Evolutionary conservation across 2,888 invertebrate species (phyloP), one percentile per base, ranked within the genome.

Genomic region (Dynastes maya): DNA sequence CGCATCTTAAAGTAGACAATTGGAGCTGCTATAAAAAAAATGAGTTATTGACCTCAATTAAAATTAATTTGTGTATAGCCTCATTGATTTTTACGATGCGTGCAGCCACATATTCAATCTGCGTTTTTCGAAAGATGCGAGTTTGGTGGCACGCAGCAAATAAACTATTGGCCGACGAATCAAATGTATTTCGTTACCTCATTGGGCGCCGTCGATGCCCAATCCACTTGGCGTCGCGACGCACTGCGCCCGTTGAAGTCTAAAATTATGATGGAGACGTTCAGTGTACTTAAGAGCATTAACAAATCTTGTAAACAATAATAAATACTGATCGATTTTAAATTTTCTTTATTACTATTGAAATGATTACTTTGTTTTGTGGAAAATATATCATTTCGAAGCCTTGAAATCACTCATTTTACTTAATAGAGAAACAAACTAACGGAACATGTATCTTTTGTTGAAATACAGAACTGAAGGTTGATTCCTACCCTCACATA

Each of bases 171-270:
- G 76, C 37, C 16, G 76, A 67, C 67, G 65, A 68, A 72, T 72
- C 32, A 67, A 63, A 51, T 27, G 58, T n/a, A 37, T 22, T 40
- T 65, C 16, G 67, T n/a, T 27, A 22, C 51, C 55, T 67, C 76
- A 76, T 76, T 76, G 76, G 76, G 29, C 53, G 55, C 55, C 27
- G 2, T 13, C 53, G 67, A 45, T 32, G 67, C 37, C 76, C 76
- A 76, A 76, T 76, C 76, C 13, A 76, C 45, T 53, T 45, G 29
- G 65, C 76, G 76, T 76, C 76, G 67, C 53, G 76, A 76, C 76
- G 76, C 67, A 53, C 32, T 13, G 51, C 63, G 55, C 58, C 67
- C 53, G 76, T 37, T 58, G 8, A 22, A 13, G 37, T 72, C 45
- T 13, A n/a, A 61, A 61, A 61, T 11, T 61, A 16, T 11, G 16